Percentiles rank a stretch among this genome's conserved stretches.
These are phyloP conservation scores for Antechinus stuartii DNA, from an alignment of 2,113 vertebrate species.

Conservation along the genomic window DNA sequence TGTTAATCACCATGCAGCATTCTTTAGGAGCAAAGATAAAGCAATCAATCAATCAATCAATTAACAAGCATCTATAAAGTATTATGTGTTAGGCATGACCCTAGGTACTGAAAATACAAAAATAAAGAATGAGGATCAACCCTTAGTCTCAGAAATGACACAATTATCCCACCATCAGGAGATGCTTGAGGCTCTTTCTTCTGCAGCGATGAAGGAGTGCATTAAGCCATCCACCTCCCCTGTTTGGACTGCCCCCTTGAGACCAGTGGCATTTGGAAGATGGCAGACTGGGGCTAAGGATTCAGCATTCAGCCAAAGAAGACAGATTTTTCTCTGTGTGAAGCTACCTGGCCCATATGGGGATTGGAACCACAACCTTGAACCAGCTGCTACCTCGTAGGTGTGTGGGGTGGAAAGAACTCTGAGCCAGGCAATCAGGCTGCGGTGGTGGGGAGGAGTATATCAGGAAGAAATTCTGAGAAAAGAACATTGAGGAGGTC, in stretches of 20 bases:
- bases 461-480: neutral
- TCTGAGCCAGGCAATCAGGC: neutral
- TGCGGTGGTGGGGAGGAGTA: neutral
- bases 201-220: neutral
- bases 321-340: neutral
- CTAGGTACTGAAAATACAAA: neutral
- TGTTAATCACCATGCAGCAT: neutral
- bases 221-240: neutral
- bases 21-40: neutral
- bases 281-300: neutral
- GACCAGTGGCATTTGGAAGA: neutral
- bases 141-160: neutral
- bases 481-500: neutral
- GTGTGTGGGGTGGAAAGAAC: neutral
- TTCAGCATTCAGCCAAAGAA: neutral
- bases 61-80: neutral
- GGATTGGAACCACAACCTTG: neutral
- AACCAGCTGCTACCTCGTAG: neutral
- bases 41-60: neutral
- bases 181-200: constrained; percentile 3
- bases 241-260: neutral
- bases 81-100: neutral
- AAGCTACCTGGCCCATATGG: constrained; percentile 1
- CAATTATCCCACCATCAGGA: neutral
- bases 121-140: neutral